Percentiles rank a stretch among this genome's conserved stretches.
phyloP scores from a whole-genome alignment of 2,113 vertebrate genomes.

The Aramus guarauna region DNA sequence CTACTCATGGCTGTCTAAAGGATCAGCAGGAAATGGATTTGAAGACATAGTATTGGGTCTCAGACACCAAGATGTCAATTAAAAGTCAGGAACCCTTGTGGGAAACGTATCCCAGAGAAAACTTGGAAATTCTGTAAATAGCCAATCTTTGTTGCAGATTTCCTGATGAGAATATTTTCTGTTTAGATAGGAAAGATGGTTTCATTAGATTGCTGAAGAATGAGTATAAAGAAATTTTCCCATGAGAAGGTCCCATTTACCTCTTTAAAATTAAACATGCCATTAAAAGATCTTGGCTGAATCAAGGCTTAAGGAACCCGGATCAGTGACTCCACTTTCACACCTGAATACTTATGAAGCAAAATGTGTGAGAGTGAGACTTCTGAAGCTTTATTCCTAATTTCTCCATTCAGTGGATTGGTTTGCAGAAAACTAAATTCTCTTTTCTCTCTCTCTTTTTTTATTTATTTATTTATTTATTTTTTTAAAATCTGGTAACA shows the following conservation, averaged over 20 bases:
- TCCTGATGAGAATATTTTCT: not conserved
- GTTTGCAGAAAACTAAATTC: not conserved
- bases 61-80: not conserved
- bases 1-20: not conserved
- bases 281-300: constrained; percentile 16
- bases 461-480: not conserved
- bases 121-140: not conserved
- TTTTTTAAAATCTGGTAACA: not conserved
- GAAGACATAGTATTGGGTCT: not conserved
- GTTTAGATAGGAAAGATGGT: not conserved
- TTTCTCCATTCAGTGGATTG: not conserved
- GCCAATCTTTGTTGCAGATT: not conserved
- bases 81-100: not conserved
- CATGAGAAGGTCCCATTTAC: not conserved
- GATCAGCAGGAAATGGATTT: not conserved
- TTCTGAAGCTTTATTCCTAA: not conserved
- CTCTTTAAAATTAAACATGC: constrained; percentile 38
- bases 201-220: not conserved
- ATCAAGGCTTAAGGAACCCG: not conserved
- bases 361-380: not conserved
- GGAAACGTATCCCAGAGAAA: not conserved
- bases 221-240: not conserved
- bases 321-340: not conserved
- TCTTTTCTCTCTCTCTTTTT: not conserved
- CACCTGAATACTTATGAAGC: constrained; percentile 3